phyloP scores from a whole-genome alignment of 2,797 vertebrate species.

The Mareca penelope region DNA sequence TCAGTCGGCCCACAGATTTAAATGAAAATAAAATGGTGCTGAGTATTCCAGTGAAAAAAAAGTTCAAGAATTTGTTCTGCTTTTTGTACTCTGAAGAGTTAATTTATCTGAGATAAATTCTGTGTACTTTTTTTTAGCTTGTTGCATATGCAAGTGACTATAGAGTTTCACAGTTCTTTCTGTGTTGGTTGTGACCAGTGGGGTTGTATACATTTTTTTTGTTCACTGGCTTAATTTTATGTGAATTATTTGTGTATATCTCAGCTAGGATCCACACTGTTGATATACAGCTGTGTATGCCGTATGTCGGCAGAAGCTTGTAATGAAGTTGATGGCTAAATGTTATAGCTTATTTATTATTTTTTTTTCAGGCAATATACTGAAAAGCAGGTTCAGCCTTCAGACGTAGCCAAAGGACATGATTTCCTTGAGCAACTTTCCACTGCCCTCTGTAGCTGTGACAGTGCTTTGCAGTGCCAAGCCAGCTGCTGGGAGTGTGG shows the following conservation, averaged over 20 bases:
- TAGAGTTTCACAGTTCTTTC: neutral
- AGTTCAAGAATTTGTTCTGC: neutral
- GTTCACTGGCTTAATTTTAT: neutral
- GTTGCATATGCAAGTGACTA: neutral
- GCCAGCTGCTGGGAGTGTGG: neutral
- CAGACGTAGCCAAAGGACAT: accelerated
- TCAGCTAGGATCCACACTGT: neutral
- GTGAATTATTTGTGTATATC: neutral
- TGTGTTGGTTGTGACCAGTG: neutral
- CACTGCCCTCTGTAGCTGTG: neutral
- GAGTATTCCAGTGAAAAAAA: neutral
- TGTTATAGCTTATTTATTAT: neutral
- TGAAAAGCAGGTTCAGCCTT: neutral
- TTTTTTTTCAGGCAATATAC: neutral
- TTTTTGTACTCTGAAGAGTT: neutral
- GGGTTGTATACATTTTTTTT: neutral
- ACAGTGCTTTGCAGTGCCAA: neutral
- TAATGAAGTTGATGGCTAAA: neutral
- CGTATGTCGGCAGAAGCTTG: neutral
- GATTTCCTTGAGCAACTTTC: neutral
- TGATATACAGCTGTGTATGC: neutral
- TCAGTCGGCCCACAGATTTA: neutral
- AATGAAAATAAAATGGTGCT: neutral
- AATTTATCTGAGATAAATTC: neutral
- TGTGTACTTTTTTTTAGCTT: neutral